Evolutionary conservation across 2,113 vertebrate species (phyloP).

Genomic region (Indicator indicator): DNA sequence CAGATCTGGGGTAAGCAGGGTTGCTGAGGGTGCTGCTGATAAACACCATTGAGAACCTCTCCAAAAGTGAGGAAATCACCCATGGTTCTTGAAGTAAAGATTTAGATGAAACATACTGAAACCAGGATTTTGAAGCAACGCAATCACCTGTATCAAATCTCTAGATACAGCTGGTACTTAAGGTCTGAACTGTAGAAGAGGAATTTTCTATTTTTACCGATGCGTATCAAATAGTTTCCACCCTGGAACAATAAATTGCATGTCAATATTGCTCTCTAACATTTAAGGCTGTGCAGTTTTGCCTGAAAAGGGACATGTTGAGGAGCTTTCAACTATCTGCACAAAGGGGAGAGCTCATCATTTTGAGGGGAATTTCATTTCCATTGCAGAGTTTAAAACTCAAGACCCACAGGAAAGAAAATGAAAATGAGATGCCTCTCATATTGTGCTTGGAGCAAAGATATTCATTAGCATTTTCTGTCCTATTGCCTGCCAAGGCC

Average conservation of each 20-base stretch:
- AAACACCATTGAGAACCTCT: neutral
- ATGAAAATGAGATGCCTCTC: slow-evolving; percentile 47
- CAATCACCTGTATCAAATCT: neutral
- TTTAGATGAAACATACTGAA: neutral
- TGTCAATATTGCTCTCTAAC: neutral
- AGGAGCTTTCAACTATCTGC: neutral
- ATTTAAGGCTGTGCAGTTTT: neutral
- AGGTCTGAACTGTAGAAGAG: neutral
- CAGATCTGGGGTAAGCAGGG: neutral
- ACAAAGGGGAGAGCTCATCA: neutral
- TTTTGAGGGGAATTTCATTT: neutral
- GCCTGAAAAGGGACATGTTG: neutral
- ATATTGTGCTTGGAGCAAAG: neutral
- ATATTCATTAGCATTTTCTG: slow-evolving; percentile 56
- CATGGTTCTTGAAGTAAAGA: neutral
- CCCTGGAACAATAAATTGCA: neutral
- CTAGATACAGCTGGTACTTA: neutral
- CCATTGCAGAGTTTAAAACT: slow-evolving; percentile 38
- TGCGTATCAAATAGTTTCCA: neutral
- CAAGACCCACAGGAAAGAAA: slow-evolving; percentile 14
- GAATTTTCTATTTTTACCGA: neutral
- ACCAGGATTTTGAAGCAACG: neutral
- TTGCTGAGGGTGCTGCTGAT: neutral
- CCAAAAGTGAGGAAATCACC: neutral
- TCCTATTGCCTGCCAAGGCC: slow-evolving; percentile 60